Conservation (phyloP, 2,797 vertebrate species). For the Hippocampus kuda region DNA sequence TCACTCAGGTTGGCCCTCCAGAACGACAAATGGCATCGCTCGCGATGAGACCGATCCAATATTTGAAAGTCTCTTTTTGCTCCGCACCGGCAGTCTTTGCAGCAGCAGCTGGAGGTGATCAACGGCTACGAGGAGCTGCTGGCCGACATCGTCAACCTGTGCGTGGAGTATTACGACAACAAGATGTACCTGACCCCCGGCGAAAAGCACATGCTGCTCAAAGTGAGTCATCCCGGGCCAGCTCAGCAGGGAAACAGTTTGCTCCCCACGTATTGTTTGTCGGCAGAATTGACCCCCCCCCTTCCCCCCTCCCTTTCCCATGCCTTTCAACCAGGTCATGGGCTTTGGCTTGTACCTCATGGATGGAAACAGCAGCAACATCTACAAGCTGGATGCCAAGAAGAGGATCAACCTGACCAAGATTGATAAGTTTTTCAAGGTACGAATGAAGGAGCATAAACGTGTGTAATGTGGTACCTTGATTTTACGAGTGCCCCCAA, state of each 20-base stretch:
- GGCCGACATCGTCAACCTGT: slow-evolving; percentile 96
- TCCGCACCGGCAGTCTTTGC: slow-evolving; percentile 73
- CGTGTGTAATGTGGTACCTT: too few relatives aligned
- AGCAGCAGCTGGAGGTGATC: slow-evolving; percentile 96
- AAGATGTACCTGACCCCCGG: slow-evolving; percentile 96
- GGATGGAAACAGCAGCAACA: slow-evolving; percentile 93
- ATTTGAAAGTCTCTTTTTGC: background rate
- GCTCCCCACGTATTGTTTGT: background rate
- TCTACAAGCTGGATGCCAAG: slow-evolving; percentile 96
- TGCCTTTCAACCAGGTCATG: slow-evolving; percentile 77
- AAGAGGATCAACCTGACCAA: slow-evolving; percentile 94
- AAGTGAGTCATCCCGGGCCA: slow-evolving; percentile 61
- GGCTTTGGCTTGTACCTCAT: slow-evolving; percentile 96
- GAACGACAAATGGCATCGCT: background rate
- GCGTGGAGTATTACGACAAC: slow-evolving; percentile 94
- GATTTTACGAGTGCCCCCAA: background rate
- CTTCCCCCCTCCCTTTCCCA: background rate
- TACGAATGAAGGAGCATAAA: slow-evolving; percentile 13
- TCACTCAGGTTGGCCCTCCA: slow-evolving; percentile 78
- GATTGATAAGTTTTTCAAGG: slow-evolving; percentile 99
- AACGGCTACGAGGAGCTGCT: slow-evolving; percentile 91
- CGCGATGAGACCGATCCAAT: too few relatives aligned
- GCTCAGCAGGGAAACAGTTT: background rate
- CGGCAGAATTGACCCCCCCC: background rate
- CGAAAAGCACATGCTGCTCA: slow-evolving; percentile 97